Evolutionary conservation across 2,113 vertebrate species (phyloP).

Genomic region (Oreocharis arfaki): DNA sequence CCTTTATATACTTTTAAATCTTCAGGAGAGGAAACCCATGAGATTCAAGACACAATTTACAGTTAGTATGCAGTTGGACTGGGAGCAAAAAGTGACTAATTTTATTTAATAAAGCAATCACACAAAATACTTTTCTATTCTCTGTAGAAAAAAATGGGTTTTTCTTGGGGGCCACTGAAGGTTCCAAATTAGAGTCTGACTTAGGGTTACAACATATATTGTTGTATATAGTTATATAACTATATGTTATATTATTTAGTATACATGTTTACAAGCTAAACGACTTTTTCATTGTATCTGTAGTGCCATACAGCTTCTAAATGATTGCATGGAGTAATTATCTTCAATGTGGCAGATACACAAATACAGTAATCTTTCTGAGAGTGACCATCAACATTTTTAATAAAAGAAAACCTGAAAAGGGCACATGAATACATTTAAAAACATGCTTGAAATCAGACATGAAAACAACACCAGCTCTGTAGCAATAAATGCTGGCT

Average conservation of each 20-base stretch:
- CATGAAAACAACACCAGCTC: background rate
- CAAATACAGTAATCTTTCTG: background rate
- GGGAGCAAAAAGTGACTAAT: background rate
- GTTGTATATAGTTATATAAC: background rate
- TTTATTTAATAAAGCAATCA: background rate
- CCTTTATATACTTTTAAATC: background rate
- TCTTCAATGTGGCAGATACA: background rate
- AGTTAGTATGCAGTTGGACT: background rate
- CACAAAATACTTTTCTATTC: background rate
- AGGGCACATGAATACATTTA: background rate
- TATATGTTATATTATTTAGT: background rate
- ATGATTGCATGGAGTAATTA: background rate
- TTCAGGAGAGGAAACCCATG: background rate
- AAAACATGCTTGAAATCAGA: slow-evolving; percentile 14
- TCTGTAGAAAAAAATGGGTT: background rate
- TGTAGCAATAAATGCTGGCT: background rate
- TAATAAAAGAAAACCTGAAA: background rate
- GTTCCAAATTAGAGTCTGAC: background rate
- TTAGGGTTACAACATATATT: background rate
- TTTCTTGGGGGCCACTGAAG: background rate
- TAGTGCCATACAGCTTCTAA: background rate
- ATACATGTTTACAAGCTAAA: background rate
- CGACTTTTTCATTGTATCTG: background rate
- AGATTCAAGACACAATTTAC: background rate
- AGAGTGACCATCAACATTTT: background rate